These are phyloP conservation scores for Cephalopholis sonnerati DNA, from an alignment of 2,113 vertebrate genomes.

Conservation along the genomic window DNA sequence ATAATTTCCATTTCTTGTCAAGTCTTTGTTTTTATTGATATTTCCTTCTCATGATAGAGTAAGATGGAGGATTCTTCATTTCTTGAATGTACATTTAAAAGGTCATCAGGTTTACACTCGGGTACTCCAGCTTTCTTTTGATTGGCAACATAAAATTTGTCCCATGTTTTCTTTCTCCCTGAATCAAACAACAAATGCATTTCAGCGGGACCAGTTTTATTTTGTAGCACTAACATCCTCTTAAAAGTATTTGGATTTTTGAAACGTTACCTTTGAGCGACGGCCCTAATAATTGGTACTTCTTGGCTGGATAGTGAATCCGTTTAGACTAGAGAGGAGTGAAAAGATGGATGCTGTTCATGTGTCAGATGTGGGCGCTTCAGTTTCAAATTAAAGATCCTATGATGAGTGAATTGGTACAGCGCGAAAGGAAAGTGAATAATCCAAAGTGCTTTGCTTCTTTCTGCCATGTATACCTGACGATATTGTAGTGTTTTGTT, in stretches of 20 bases:
- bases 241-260: slow-evolving; percentile 35
- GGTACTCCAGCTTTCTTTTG: slow-evolving; percentile 72
- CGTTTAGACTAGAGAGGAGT: slow-evolving; percentile 47
- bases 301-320: slow-evolving; percentile 54
- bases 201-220: slow-evolving; percentile 56
- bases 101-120: slow-evolving; percentile 75
- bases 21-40: slow-evolving; percentile 27
- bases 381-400: slow-evolving; percentile 50
- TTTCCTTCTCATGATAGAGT: slow-evolving; percentile 37
- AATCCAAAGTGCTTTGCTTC: slow-evolving; percentile 76
- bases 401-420: slow-evolving; percentile 55
- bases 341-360: slow-evolving; percentile 58
- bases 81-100: slow-evolving; percentile 81
- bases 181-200: slow-evolving; percentile 12
- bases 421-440: slow-evolving; percentile 55
- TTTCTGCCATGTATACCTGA: slow-evolving; percentile 69
- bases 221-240: slow-evolving; percentile 50
- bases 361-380: slow-evolving; percentile 47
- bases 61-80: slow-evolving; percentile 62
- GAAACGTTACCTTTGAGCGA: slow-evolving; percentile 22
- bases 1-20: slow-evolving; percentile 18
- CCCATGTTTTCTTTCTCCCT: neutral
- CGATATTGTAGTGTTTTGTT: slow-evolving; percentile 66
- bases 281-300: slow-evolving; percentile 72
- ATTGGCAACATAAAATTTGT: slow-evolving; percentile 65